Conservation (phyloP, 2,797 vertebrate genomes). For the Characodon lateralis region DNA sequence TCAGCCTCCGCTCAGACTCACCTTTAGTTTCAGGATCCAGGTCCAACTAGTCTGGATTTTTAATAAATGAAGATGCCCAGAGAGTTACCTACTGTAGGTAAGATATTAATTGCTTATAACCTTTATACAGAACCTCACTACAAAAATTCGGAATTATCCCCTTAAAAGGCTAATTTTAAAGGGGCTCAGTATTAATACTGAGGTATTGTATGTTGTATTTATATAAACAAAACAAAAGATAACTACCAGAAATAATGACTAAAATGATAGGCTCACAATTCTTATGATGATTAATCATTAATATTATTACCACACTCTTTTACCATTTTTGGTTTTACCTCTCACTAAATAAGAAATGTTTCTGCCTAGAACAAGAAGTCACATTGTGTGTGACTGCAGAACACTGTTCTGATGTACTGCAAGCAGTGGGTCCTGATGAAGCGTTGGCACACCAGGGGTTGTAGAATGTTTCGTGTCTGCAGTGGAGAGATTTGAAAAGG, state of each 20-base stretch:
- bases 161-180: background rate
- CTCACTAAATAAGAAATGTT: background rate
- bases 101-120: background rate
- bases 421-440: conserved; percentile 52
- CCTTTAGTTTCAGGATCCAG: background rate
- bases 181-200: background rate
- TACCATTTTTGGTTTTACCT: background rate
- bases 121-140: background rate
- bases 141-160: background rate
- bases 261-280: background rate
- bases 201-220: background rate
- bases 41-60: background rate
- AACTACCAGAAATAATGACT: background rate
- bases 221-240: background rate
- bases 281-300: background rate
- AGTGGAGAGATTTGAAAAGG: conserved; percentile 62
- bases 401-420: conserved; percentile 34
- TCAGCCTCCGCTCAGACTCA: background rate
- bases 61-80: background rate
- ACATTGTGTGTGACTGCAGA: conserved; percentile 35
- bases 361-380: conserved; percentile 4
- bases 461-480: conserved; percentile 76
- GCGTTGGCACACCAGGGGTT: conserved; percentile 65
- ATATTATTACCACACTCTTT: background rate
- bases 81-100: background rate